Evolutionary conservation across 2,113 vertebrate species (phyloP).

Genomic region (Urocolius indicus): DNA sequence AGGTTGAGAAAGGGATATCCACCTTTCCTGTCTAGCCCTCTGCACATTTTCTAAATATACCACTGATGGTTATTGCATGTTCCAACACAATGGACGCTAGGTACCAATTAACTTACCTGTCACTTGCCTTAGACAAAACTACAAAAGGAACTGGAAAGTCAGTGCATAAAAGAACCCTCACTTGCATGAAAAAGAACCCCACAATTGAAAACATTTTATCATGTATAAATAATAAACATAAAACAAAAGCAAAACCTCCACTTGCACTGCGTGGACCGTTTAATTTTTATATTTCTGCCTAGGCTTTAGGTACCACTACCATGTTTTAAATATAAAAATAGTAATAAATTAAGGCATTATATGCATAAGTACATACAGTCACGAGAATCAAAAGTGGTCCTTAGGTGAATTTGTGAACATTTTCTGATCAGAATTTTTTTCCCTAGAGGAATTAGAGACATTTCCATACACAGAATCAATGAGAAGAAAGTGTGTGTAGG

Average conservation of each 20-base stretch:
- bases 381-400: not conserved
- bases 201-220: not conserved
- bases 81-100: not conserved
- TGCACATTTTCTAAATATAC: constrained; percentile 32
- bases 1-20: constrained; percentile 48
- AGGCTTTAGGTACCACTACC: not conserved
- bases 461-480: not conserved
- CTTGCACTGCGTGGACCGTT: not conserved
- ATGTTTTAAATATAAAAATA: fast-evolving
- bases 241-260: not conserved
- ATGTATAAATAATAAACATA: not conserved
- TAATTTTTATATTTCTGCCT: not conserved
- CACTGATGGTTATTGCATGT: not conserved
- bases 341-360: not conserved
- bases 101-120: not conserved
- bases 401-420: not conserved
- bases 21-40: constrained; percentile 44
- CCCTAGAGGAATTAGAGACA: not conserved
- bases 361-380: not conserved
- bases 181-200: not conserved
- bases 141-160: not conserved
- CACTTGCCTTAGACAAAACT: not conserved
- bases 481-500: not conserved
- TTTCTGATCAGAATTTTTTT: not conserved
- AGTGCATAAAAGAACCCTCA: not conserved